Conservation (phyloP, 2,888 invertebrate genomes). For the Hirtodrosophila cameraria region DNA sequence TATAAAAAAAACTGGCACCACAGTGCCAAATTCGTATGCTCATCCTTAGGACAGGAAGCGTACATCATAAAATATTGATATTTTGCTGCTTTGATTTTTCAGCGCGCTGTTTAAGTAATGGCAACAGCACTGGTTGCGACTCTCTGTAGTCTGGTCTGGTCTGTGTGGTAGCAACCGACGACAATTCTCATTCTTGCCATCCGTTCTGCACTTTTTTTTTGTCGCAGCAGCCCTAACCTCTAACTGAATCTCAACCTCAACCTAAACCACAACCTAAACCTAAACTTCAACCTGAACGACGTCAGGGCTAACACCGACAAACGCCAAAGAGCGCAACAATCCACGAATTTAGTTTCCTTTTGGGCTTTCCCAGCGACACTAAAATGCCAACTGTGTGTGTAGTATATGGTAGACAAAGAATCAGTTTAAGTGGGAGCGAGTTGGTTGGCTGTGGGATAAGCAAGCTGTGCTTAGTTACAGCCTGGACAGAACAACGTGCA, state of each 20-base stretch:
- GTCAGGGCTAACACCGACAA: slow-evolving; percentile 57
- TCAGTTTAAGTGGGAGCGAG: slow-evolving; percentile 10
- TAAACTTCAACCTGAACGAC: slow-evolving; percentile 34
- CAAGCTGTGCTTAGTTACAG: slow-evolving; percentile 62
- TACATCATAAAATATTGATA: slow-evolving; percentile 81
- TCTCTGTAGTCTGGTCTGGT: slow-evolving; percentile 4
- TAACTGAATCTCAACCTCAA: slow-evolving; percentile 22
- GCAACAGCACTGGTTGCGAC: slow-evolving; percentile 50
- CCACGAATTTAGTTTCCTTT: slow-evolving; percentile 77
- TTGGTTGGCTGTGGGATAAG: slow-evolving; percentile 43
- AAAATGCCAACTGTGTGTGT: slow-evolving; percentile 66
- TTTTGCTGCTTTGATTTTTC: slow-evolving; percentile 76
- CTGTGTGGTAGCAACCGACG: slow-evolving; percentile 36
- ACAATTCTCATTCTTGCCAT: slow-evolving; percentile 65
- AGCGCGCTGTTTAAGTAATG: slow-evolving; percentile 74
- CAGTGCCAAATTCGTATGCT: slow-evolving; percentile 22
- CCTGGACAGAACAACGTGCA: slow-evolving; percentile 27
- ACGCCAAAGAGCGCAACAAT: slow-evolving; percentile 75
- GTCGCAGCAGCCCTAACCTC: slow-evolving; percentile 32
- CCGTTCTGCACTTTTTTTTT: slow-evolving; percentile 57
- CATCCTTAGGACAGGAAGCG: slow-evolving; percentile 67
- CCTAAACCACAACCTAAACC: slow-evolving; percentile 29
- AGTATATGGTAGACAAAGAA: slow-evolving; percentile 45
- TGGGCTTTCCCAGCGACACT: slow-evolving; percentile 59
- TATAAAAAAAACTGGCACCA: slow-evolving; percentile 42